Conservation (phyloP, 2,113 vertebrate species). For the Malurus cyaneus region DNA sequence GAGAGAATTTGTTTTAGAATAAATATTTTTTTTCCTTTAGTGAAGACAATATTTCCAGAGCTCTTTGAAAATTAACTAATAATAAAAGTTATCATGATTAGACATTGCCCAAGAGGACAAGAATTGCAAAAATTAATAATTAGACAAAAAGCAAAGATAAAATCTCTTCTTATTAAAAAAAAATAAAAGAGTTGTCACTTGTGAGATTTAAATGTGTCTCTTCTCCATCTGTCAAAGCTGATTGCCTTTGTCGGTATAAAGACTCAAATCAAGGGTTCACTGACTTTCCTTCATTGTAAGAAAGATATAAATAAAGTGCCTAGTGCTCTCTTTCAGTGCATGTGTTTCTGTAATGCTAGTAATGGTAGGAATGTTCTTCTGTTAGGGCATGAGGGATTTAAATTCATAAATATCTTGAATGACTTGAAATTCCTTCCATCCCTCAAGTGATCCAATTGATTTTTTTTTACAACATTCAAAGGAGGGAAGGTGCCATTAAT, state of each 20-base stretch:
- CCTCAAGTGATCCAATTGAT: slow-evolving; percentile 22
- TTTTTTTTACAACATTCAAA: slow-evolving; percentile 29
- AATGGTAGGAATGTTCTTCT: background rate
- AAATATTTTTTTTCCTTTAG: background rate
- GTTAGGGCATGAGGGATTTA: background rate
- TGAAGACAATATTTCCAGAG: background rate
- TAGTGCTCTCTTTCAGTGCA: background rate
- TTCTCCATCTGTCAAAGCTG: background rate
- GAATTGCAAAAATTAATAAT: background rate
- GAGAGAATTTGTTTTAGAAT: background rate
- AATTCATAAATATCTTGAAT: slow-evolving; percentile 34
- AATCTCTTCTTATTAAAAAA: background rate
- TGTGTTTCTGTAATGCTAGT: slow-evolving; percentile 9
- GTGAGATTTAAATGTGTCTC: background rate
- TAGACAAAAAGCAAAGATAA: background rate
- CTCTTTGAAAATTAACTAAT: background rate
- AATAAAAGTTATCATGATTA: background rate
- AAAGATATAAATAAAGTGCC: background rate
- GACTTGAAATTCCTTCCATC: background rate
- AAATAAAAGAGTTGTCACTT: background rate
- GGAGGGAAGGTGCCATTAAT: slow-evolving; percentile 8
- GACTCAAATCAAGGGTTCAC: background rate
- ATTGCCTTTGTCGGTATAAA: background rate
- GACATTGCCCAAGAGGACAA: background rate
- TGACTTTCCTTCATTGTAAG: background rate